A percentile compares a stretch with the other conserved stretches of the same genome.
These are phyloP conservation scores for Mystacornis crossleyi DNA, from an alignment of 2,113 vertebrate species.

Conservation along the genomic window DNA sequence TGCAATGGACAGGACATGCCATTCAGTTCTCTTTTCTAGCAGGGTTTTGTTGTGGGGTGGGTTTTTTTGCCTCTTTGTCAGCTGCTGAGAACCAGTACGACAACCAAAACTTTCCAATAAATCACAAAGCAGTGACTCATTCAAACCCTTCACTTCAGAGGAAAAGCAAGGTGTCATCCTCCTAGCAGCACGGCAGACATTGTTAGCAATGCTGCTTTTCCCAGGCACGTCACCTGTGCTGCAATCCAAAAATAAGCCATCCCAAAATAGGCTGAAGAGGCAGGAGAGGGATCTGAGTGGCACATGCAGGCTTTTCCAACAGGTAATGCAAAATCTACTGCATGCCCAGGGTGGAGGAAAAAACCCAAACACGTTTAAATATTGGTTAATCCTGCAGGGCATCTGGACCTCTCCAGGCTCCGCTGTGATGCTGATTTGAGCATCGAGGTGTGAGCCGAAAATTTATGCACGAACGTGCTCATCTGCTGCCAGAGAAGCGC, in stretches of 20 bases:
- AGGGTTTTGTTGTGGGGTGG: background rate
- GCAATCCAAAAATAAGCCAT: slow-evolving; percentile 45
- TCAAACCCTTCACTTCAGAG: background rate
- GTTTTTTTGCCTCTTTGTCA: background rate
- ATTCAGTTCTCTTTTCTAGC: background rate
- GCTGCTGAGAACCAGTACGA: background rate
- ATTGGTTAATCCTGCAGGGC: background rate
- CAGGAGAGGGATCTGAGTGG: background rate
- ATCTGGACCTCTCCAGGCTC: background rate
- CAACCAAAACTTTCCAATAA: background rate
- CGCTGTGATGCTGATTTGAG: background rate
- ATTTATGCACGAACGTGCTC: background rate
- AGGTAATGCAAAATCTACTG: background rate
- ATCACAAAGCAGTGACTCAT: background rate
- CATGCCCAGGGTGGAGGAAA: background rate
- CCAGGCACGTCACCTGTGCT: background rate
- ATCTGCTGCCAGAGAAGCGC: background rate
- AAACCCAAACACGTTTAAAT: background rate
- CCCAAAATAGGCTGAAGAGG: slow-evolving; percentile 21
- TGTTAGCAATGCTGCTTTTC: background rate
- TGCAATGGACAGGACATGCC: background rate
- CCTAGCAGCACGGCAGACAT: background rate
- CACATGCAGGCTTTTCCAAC: background rate
- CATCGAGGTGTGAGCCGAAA: background rate
- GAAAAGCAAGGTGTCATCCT: background rate